Base-by-base conservation (phyloP, 1,140 invertebrate genomes). In the Sarcophaga peregrina region DNA sequence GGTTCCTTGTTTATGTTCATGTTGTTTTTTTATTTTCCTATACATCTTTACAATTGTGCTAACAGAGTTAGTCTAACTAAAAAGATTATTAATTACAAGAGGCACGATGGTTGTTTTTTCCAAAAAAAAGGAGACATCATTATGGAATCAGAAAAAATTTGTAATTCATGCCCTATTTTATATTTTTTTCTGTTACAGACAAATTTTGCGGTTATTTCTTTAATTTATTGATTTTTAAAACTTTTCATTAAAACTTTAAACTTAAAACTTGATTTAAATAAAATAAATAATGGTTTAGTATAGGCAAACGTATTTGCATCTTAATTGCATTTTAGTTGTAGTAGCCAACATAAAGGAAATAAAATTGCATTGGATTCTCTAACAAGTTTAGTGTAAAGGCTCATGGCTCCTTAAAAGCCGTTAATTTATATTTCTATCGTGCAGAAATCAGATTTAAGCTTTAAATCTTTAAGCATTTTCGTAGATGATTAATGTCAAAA, bases 1-100 rank as follows among this genome's bases (percentile, higher is more conserved):
- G 15, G 47, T 78, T 78, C 25, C 25, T 37, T 37, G 25, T 37
- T 37, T 37, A 37, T 37, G 25, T 37, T 37, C 25, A 37, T 37
- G 3, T 47, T 76, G 5, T 78, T 47, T 48, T 47, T 48, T 45
- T 2, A 46, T 8, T 47, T 50, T n/a, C 6, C 17, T 37, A 48
- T 76, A 58, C 54, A 76, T 47, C 74, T 13, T 47, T 78, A 37
- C 25, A 78, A 78, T 78, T 25, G 75, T 78, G 50, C 50, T 78
- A 78, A n/a, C 75, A 78, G 50, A 78, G 75, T 78, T 78, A 50
- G 75, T 50, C 52, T 50, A 47, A 78, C n/a, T 78, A 45, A 50
- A 72, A 72, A 50, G 75, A 48, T 78, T 50, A 47, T 78, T 78
- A 78, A 78, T 78, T 78, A 78, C 75, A 78, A 50, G 17, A 78